A percentile compares a stretch with the other conserved stretches of the same genome.
These are phyloP conservation scores for Platyscapa corneri DNA, from an alignment of 1,140 invertebrate species.

Conservation along the genomic window DNA sequence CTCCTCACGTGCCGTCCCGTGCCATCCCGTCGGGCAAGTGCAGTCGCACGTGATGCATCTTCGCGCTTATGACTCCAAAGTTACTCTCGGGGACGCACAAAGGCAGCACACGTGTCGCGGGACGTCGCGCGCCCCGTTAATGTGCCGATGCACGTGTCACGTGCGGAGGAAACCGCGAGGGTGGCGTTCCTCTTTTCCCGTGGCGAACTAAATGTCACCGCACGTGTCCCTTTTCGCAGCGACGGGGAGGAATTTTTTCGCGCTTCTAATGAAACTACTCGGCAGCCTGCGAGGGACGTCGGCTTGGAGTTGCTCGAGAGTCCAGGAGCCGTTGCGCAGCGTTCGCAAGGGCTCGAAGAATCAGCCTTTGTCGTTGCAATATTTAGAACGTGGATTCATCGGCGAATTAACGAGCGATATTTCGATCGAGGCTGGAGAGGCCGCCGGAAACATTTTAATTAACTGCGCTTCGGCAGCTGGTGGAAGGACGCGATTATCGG, in stretches of 20 bases:
- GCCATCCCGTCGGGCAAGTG: slow-evolving; percentile 22
- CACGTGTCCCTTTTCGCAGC: neutral
- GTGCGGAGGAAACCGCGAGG: slow-evolving; percentile 53
- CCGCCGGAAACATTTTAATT: too few species aligned
- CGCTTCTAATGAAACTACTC: too few species aligned
- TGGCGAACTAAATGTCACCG: neutral
- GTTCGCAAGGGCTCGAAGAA: too few species aligned
- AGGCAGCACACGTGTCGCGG: slow-evolving; percentile 26
- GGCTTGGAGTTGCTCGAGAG: too few species aligned
- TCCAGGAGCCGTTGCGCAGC: too few species aligned
- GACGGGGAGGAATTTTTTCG: neutral
- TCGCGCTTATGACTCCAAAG: neutral
- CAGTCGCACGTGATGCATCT: neutral
- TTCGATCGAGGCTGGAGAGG: too few species aligned
- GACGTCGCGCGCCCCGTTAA: neutral
- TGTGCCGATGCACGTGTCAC: slow-evolving; percentile 68
- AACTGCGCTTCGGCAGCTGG: too few species aligned
- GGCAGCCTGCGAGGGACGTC: too few species aligned
- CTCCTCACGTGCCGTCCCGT: neutral
- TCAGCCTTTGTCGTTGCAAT: too few species aligned
- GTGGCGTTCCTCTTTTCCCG: neutral
- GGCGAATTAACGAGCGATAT: too few species aligned
- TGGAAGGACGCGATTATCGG: too few species aligned
- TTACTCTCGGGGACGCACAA: neutral
- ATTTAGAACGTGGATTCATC: too few species aligned